A percentile compares a stretch with the other conserved stretches of the same genome.
Conservation (phyloP, 2,888 invertebrate genomes). For the Empis stercorea region DNA sequence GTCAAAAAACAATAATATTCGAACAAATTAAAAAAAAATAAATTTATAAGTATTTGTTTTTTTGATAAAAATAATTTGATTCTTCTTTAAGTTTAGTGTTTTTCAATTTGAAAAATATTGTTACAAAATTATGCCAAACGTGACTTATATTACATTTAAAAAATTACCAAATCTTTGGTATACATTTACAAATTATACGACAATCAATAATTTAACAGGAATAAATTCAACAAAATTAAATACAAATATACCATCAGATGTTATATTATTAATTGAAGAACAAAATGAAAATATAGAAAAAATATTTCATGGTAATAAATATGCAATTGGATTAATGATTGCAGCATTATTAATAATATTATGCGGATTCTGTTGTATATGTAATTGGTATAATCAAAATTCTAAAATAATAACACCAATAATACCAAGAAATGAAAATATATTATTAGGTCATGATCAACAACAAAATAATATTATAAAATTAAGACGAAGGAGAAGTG, state of each 20-base stretch:
- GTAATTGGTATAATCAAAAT: neutral
- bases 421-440: neutral
- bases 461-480: too few relatives aligned
- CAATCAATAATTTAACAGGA: too few relatives aligned
- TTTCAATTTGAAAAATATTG: too few relatives aligned
- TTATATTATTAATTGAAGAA: conserved; percentile 21
- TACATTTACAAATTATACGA: neutral
- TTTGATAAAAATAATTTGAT: neutral
- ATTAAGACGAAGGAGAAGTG: too few relatives aligned
- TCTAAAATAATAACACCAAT: neutral
- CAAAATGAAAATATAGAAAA: conserved; percentile 10
- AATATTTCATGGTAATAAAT: neutral
- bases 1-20: too few relatives aligned
- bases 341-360: neutral
- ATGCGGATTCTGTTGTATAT: neutral
- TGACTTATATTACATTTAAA: neutral
- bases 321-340: neutral
- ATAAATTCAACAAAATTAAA: too few relatives aligned
- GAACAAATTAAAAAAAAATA: too few relatives aligned
- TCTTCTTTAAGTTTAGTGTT: too few relatives aligned
- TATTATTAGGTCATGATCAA: too few relatives aligned
- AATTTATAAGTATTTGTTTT: too few relatives aligned
- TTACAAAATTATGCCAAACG: neutral
- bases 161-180: neutral
- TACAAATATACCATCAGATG: conserved; percentile 5